Conservation (phyloP, 1,140 invertebrate genomes). For the Euwallacea similis region DNA sequence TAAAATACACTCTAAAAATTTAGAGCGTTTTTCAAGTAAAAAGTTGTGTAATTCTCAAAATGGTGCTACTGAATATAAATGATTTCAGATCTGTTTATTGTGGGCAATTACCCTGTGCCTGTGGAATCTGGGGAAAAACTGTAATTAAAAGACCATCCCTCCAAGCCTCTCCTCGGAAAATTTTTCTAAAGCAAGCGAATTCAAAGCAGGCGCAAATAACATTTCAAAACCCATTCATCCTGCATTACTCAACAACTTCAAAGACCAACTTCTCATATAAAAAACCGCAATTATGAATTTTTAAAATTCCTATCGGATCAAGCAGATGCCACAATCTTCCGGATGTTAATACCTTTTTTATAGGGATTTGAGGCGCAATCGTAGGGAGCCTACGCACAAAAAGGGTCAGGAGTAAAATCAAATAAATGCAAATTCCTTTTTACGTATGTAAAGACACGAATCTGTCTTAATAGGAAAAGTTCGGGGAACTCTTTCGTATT, state of each 20-base stretch:
- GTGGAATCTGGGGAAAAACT: neutral
- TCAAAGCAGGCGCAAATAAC: neutral
- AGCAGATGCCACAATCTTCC: neutral
- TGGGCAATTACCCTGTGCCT: neutral
- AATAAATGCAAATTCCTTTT: constrained; percentile 43
- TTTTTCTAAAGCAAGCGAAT: neutral
- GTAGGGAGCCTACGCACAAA: neutral
- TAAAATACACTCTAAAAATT: no score
- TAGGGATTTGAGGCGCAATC: neutral
- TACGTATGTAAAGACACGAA: constrained; percentile 45
- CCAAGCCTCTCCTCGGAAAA: neutral
- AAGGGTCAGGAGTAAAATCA: constrained; percentile 10
- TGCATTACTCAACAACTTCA: no score
- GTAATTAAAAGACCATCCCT: neutral
- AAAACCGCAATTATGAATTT: neutral
- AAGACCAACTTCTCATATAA: no score
- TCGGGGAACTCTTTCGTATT: constrained; percentile 43
- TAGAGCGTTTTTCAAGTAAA: no score
- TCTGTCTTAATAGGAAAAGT: constrained; percentile 46
- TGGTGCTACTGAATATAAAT: neutral
- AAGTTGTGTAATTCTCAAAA: no score
- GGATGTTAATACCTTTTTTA: neutral
- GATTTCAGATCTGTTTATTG: neutral
- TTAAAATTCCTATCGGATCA: neutral
- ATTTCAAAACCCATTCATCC: no score